Conservation (phyloP, 2,113 vertebrate genomes). For the Paradisaea rubra region DNA sequence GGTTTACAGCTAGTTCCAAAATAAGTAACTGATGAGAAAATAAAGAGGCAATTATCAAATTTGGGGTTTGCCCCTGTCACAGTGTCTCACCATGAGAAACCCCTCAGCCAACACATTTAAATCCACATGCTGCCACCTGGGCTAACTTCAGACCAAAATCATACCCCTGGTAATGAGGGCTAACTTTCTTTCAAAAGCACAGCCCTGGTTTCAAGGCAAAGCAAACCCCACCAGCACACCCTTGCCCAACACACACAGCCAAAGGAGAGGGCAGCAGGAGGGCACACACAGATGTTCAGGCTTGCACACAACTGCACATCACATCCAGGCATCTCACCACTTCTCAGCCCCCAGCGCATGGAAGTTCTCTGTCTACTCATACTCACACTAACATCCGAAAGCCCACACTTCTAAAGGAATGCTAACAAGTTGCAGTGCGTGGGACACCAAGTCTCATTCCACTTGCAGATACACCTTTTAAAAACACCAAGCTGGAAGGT, state of each 20-base stretch:
- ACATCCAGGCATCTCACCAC: not conserved
- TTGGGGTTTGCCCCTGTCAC: not conserved
- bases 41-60: not conserved
- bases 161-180: not conserved
- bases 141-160: not conserved
- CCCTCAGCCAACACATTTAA: not conserved
- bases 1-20: not conserved
- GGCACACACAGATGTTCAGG: not conserved
- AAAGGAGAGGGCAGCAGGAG: not conserved
- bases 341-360: not conserved
- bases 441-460: not conserved
- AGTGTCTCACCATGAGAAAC: not conserved
- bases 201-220: rapidly evolving
- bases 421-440: not conserved
- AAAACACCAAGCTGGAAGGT: not conserved
- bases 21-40: not conserved
- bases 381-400: not conserved
- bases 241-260: not conserved
- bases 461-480: not conserved
- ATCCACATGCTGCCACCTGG: not conserved
- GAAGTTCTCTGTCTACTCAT: not conserved
- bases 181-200: not conserved
- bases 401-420: not conserved
- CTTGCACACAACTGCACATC: not conserved
- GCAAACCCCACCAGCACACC: rapidly evolving